These are phyloP conservation scores for Akabosia matsudoensis DNA, from an alignment of 1,140 invertebrate genomes.

Conservation along the genomic window DNA sequence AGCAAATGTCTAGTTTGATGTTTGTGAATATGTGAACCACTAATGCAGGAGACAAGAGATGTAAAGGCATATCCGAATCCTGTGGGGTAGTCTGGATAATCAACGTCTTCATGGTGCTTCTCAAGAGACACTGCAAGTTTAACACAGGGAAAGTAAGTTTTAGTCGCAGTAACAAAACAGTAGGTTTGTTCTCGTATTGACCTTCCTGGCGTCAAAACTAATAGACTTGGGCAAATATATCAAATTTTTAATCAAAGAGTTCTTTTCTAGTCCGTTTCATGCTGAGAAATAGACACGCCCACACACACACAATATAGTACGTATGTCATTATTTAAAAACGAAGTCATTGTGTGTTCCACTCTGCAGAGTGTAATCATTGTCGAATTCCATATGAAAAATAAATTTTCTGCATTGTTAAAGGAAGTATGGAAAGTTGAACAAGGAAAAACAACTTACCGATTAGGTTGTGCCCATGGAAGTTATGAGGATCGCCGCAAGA, in stretches of 20 bases:
- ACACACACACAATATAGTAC: no score
- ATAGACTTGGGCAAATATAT: neutral
- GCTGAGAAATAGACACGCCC: no score
- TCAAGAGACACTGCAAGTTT: conserved; percentile 56
- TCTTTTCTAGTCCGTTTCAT: no score
- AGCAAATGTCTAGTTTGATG: conserved; percentile 70
- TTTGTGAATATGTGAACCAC: conserved; percentile 74
- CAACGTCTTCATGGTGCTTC: conserved; percentile 64
- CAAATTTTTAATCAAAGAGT: no score
- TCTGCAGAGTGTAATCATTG: no score
- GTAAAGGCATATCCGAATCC: conserved; percentile 64
- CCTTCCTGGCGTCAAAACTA: neutral
- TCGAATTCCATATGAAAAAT: no score
- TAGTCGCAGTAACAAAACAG: no score
- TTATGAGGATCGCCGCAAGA: conserved; percentile 75
- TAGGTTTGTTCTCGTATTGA: neutral
- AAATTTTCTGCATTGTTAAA: no score
- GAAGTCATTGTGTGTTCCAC: no score
- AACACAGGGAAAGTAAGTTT: no score
- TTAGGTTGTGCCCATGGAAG: conserved; percentile 76
- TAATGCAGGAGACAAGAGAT: conserved; percentile 68
- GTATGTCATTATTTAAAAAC: no score
- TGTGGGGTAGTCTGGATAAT: conserved; percentile 49
- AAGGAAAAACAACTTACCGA: conserved; percentile 59
- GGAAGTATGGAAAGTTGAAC: no score